These are phyloP conservation scores for Sinella curviseta DNA, from an alignment of 1,140 invertebrate genomes.

Conservation along the genomic window DNA sequence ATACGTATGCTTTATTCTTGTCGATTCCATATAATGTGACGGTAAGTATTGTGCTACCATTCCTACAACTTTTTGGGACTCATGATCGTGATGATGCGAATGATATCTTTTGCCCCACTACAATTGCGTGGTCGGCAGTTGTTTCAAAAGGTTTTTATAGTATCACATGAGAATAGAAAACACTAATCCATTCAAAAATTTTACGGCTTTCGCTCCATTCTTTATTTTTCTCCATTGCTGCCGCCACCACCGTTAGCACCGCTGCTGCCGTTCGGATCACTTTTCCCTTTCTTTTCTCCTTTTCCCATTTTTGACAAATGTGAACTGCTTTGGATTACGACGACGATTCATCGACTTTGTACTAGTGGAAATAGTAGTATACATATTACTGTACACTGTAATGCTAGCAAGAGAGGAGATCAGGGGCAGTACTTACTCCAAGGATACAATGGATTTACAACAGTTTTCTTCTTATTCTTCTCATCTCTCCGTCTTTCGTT, in stretches of 20 bases:
- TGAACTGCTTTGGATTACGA: slow-evolving; percentile 22
- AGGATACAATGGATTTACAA: too few relatives aligned
- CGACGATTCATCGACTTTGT: background rate
- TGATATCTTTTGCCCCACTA: background rate
- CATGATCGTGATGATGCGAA: background rate
- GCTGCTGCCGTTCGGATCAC: slow-evolving; percentile 1
- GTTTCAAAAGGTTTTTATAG: slow-evolving; percentile 12
- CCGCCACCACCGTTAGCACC: too few relatives aligned
- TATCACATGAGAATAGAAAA: slow-evolving; percentile 1
- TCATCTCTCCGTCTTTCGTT: background rate
- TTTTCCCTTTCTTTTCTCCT: background rate
- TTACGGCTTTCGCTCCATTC: slow-evolving; percentile 13
- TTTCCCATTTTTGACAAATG: slow-evolving; percentile 9
- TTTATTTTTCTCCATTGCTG: background rate
- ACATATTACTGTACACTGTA: too few relatives aligned
- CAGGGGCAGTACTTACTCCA: too few relatives aligned
- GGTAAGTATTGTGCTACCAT: too few relatives aligned
- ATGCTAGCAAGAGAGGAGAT: too few relatives aligned
- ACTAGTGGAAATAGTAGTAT: background rate
- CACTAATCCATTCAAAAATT: slow-evolving; percentile 21
- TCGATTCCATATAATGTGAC: too few relatives aligned
- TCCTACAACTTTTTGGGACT: too few relatives aligned
- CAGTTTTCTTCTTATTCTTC: too few relatives aligned
- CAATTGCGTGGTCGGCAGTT: background rate
- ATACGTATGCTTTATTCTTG: too few relatives aligned